Evolutionary conservation across 2,888 invertebrate genomes (phyloP).

Genomic region (Calameuta pallipes): DNA sequence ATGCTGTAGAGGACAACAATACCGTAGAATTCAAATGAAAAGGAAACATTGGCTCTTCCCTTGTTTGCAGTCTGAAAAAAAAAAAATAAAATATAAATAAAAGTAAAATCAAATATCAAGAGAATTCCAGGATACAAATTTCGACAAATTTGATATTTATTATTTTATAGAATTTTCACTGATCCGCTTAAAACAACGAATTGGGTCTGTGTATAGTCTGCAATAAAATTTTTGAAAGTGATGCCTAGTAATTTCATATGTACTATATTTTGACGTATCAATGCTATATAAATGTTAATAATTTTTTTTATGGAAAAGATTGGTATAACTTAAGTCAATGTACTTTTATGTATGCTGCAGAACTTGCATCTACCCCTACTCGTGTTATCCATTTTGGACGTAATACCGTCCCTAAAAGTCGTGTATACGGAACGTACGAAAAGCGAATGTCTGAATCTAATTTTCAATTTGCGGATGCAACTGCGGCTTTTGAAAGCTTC

Average conservation of each 20-base stretch:
- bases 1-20: not conserved
- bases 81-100: too few species aligned
- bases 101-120: not conserved
- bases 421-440: slow-evolving; percentile 3
- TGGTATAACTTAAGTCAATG: not conserved
- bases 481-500: slow-evolving; percentile 7
- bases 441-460: slow-evolving; percentile 15
- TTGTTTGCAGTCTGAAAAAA: not conserved
- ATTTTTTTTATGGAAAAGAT: not conserved
- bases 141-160: not conserved
- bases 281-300: too few species aligned
- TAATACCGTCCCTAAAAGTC: not conserved
- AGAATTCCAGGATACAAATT: not conserved
- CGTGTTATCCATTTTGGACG: not conserved
- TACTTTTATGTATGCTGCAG: not conserved
- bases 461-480: slow-evolving; percentile 10
- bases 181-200: too few species aligned
- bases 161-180: not conserved
- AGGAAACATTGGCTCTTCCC: not conserved
- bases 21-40: not conserved
- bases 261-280: not conserved
- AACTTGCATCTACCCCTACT: not conserved
- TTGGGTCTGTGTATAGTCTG: too few species aligned
- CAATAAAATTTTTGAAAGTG: too few species aligned
- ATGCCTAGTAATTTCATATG: not conserved